A percentile compares a stretch with the other conserved stretches of the same genome.
Evolutionary conservation across 2,888 invertebrate species (phyloP).

Genomic region (Agrilus cyanescens): DNA sequence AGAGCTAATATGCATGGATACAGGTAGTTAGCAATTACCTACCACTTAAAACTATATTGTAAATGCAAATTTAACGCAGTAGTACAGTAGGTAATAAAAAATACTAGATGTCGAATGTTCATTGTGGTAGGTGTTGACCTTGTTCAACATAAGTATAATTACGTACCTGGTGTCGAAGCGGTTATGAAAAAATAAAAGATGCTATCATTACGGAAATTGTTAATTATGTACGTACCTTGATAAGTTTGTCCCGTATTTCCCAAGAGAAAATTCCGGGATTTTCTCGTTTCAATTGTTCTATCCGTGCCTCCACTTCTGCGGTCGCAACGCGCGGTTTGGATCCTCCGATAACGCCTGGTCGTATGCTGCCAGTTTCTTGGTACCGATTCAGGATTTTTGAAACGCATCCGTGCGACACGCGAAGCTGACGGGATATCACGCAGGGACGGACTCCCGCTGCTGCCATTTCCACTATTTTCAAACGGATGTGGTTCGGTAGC

Average conservation of each 20-base stretch:
- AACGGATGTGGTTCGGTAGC: constrained; percentile 88
- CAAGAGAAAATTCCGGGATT: constrained; percentile 91
- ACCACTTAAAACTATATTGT: too few relatives aligned
- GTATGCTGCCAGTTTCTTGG: constrained; percentile 90
- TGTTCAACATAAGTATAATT: too few relatives aligned
- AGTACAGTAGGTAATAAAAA: too few relatives aligned
- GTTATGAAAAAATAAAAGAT: too few relatives aligned
- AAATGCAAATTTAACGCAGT: too few relatives aligned
- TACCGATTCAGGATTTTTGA: constrained; percentile 93
- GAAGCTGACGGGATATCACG: constrained; percentile 86
- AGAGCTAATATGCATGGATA: too few relatives aligned
- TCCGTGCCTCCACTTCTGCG: constrained; percentile 82
- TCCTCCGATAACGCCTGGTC: constrained; percentile 90
- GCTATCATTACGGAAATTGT: not conserved
- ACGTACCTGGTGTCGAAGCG: too few relatives aligned
- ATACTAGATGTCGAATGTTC: too few relatives aligned
- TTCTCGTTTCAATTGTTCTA: constrained; percentile 82
- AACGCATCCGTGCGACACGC: constrained; percentile 95
- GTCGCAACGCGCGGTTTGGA: constrained; percentile 90
- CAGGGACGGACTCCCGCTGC: constrained; percentile 89
- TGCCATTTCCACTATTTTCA: constrained; percentile 95
- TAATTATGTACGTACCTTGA: constrained; percentile 50
- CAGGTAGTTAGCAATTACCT: too few relatives aligned
- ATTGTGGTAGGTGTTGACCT: too few relatives aligned
- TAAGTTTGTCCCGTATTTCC: constrained; percentile 88